Evolutionary conservation across 2,888 invertebrate genomes (phyloP).

Genomic region (Lycophotia porphyrea): DNA sequence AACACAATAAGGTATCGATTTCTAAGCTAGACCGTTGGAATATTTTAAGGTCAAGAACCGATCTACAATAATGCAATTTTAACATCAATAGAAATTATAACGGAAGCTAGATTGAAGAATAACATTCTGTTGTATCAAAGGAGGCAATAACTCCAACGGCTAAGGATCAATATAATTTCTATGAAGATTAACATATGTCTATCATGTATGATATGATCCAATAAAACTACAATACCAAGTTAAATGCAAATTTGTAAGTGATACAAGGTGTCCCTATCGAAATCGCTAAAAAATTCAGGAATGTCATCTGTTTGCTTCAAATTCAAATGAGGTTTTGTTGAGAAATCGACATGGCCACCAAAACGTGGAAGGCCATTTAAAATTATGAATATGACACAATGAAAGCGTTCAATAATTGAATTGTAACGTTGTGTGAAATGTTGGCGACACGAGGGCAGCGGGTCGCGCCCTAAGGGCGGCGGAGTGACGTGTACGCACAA

Average conservation of each 20-base stretch:
- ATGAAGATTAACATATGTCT: conserved; percentile 87
- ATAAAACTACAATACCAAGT: conserved; percentile 79
- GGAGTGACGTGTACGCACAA: conserved; percentile 77
- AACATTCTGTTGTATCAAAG: conserved; percentile 80
- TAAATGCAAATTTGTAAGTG: conserved; percentile 86
- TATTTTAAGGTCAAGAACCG: conserved; percentile 80
- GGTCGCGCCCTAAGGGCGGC: conserved; percentile 85
- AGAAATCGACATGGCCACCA: conserved; percentile 82
- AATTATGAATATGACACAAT: conserved; percentile 82
- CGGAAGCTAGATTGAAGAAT: conserved; percentile 87
- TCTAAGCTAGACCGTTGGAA: conserved; percentile 78
- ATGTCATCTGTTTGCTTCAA: conserved; percentile 77
- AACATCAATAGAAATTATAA: conserved; percentile 84
- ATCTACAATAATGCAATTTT: conserved; percentile 74
- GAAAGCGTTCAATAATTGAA: conserved; percentile 82
- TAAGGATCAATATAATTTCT: conserved; percentile 74
- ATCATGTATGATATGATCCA: conserved; percentile 87
- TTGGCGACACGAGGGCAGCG: conserved; percentile 83
- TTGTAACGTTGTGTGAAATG: conserved; percentile 81
- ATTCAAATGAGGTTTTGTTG: conserved; percentile 82
- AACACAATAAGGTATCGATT: conserved; percentile 72
- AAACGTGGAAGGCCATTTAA: conserved; percentile 80
- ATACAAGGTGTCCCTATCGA: conserved; percentile 74
- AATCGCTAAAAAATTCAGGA: conserved; percentile 66
- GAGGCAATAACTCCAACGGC: conserved; percentile 77